A percentile compares a stretch with the other conserved stretches of the same genome.
phyloP scores from a whole-genome alignment of 2,888 invertebrate species.

The Calephelis perditalis region DNA sequence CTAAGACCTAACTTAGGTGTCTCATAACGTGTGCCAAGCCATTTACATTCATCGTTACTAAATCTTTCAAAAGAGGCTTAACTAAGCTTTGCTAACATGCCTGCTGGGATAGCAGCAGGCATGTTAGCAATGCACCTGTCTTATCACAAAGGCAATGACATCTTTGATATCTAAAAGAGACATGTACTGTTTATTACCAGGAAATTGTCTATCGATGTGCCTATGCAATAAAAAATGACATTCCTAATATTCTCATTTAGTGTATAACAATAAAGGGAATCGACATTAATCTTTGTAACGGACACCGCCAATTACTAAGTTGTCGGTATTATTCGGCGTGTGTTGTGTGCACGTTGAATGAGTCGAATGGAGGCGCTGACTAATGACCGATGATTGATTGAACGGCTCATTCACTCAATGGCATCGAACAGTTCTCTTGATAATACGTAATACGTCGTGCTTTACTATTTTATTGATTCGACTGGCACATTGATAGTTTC shows the following conservation, averaged over 20 bases:
- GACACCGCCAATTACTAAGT: conserved; percentile 30
- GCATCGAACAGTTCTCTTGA: conserved; percentile 47
- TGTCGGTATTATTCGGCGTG: conserved; percentile 33
- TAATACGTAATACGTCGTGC: conserved; percentile 17
- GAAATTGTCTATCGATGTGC: too few species aligned
- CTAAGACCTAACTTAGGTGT: too few species aligned
- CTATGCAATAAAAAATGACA: neutral
- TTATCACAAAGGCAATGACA: too few species aligned
- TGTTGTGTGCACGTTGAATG: conserved; percentile 34
- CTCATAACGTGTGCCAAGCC: too few species aligned
- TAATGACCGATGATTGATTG: conserved; percentile 62
- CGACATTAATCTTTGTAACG: conserved; percentile 27
- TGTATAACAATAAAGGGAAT: conserved; percentile 17
- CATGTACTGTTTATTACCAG: too few species aligned
- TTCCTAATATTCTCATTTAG: conserved; percentile 5
- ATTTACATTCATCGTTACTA: too few species aligned
- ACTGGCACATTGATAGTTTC: too few species aligned
- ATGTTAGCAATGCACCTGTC: too few species aligned
- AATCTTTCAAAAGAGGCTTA: too few species aligned
- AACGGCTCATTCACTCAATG: conserved; percentile 58
- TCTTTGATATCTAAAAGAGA: too few species aligned
- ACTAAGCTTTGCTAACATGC: too few species aligned
- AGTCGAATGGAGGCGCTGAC: conserved; percentile 47
- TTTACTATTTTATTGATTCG: conserved; percentile 18
- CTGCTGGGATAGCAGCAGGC: too few species aligned